Evolutionary conservation across 2,113 vertebrate species (phyloP).

Genomic region (Poicephalus meyeri): DNA sequence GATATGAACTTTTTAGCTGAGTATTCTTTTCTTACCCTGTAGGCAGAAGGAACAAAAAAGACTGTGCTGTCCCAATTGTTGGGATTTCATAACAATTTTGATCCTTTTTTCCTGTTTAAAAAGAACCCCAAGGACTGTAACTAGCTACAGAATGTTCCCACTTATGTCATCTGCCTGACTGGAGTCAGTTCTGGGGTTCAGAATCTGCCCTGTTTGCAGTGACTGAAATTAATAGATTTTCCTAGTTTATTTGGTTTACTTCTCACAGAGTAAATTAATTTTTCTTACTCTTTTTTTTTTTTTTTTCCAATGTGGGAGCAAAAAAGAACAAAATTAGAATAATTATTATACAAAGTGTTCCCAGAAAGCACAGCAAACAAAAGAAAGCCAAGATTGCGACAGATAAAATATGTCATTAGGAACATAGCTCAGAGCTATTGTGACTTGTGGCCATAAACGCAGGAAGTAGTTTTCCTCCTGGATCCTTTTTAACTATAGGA

Average conservation of each 20-base stretch:
- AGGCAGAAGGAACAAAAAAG: neutral
- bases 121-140: neutral
- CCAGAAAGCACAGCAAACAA: neutral
- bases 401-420: neutral
- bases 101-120: neutral
- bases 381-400: neutral
- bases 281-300: neutral
- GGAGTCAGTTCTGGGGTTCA: neutral
- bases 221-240: neutral
- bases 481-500: neutral
- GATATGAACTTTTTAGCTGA: fast-evolving
- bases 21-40: neutral
- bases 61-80: neutral
- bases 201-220: neutral
- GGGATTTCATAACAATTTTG: neutral
- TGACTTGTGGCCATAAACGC: neutral
- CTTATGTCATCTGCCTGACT: neutral
- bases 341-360: neutral
- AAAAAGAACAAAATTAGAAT: neutral
- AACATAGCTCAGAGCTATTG: neutral
- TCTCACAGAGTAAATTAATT: neutral
- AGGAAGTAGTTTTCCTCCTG: neutral
- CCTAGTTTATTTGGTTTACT: neutral
- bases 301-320: neutral
- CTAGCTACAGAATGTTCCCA: neutral